phyloP scores from a whole-genome alignment of 1,140 invertebrate genomes.

The Mercenaria mercenaria region DNA sequence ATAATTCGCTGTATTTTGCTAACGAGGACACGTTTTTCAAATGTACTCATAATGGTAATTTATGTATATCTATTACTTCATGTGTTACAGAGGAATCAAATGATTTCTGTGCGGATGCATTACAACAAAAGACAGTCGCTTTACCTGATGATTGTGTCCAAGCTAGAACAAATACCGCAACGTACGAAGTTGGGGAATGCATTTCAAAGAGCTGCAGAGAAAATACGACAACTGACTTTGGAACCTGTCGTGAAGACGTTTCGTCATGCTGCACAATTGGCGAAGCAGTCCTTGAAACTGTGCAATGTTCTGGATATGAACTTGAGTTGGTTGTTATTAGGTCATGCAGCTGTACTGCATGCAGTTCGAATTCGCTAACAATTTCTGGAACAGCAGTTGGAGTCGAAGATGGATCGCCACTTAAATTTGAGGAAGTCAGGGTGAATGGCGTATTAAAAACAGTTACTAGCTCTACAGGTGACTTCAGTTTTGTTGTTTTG shows the following conservation, averaged over 20 bases:
- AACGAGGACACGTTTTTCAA: no score
- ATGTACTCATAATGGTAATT: no score
- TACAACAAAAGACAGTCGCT: not conserved
- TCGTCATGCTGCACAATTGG: not conserved
- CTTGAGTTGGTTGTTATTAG: not conserved
- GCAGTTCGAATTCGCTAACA: not conserved
- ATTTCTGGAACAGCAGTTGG: not conserved
- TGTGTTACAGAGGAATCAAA: not conserved
- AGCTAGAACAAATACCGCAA: not conserved
- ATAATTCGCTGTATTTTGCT: no score
- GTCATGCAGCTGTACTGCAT: not conserved
- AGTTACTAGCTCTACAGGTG: not conserved
- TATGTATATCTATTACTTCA: no score
- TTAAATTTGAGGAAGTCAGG: not conserved
- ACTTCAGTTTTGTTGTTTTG: not conserved
- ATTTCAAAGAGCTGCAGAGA: not conserved
- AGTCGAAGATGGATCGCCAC: not conserved
- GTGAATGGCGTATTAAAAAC: not conserved
- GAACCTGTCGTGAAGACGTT: not conserved
- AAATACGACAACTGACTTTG: not conserved
- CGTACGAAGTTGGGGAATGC: constrained; percentile 14
- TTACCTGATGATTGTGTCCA: constrained; percentile 7
- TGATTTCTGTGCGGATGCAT: not conserved
- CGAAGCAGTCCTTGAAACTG: not conserved
- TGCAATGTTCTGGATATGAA: constrained; percentile 1